phyloP scores from a whole-genome alignment of 2,888 invertebrate genomes.

The Dasysyrphus albostriatus region DNA sequence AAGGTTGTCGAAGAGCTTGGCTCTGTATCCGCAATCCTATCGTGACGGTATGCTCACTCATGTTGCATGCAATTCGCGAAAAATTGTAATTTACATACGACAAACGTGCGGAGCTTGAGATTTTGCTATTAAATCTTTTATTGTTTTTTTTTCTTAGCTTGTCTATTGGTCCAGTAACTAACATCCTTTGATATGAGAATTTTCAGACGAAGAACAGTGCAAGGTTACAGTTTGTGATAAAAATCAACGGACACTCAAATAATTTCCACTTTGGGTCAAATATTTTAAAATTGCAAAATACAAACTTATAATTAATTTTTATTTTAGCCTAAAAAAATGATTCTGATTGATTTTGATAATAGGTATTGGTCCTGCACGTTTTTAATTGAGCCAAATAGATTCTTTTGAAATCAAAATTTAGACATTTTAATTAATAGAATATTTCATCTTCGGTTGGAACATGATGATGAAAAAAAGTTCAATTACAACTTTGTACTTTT shows the following conservation, averaged over 20 bases:
- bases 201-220: background rate
- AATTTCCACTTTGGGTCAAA: too few relatives aligned
- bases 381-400: too few relatives aligned
- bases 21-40: background rate
- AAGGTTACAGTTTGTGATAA: constrained; percentile 19
- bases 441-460: too few relatives aligned
- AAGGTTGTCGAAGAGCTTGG: background rate
- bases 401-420: too few relatives aligned
- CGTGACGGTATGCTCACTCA: constrained; percentile 9
- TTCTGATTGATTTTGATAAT: too few relatives aligned
- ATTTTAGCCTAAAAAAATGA: too few relatives aligned
- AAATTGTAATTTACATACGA: constrained; percentile 68
- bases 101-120: constrained; percentile 69
- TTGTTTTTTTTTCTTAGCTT: constrained; percentile 21
- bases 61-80: constrained; percentile 55
- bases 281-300: too few relatives aligned
- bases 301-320: too few relatives aligned
- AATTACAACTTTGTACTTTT: too few relatives aligned
- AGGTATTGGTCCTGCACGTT: too few relatives aligned
- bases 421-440: too few relatives aligned
- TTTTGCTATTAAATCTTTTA: constrained; percentile 62
- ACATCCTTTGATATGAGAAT: constrained; percentile 54
- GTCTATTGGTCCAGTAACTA: background rate
- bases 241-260: constrained; percentile 7
- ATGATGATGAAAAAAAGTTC: too few relatives aligned